phyloP scores from a whole-genome alignment of 2,888 invertebrate species.

The Stegophylla sp. region DNA sequence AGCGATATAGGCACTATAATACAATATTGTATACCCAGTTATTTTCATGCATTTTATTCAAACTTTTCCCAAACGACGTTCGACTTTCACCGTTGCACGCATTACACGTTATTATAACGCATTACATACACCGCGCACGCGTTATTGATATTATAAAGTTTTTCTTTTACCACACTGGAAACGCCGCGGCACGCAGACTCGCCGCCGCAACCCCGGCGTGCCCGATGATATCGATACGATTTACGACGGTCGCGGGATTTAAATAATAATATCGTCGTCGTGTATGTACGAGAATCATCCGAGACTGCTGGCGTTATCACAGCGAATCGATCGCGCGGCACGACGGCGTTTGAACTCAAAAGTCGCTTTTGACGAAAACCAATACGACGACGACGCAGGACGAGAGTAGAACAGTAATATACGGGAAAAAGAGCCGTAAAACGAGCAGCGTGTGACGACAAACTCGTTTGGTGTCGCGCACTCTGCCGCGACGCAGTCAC shows the following conservation, averaged over 20 bases:
- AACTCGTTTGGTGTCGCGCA: not conserved
- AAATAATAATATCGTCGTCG: not conserved
- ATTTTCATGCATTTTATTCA: too few relatives aligned
- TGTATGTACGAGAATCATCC: not conserved
- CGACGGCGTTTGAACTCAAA: not conserved
- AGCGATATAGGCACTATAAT: too few relatives aligned
- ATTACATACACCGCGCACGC: not conserved
- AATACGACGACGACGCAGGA: not conserved
- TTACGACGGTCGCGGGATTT: not conserved
- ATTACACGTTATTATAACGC: too few relatives aligned
- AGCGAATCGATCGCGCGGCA: not conserved
- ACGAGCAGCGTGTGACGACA: slow-evolving; percentile 23
- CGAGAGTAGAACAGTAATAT: not conserved
- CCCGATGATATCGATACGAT: slow-evolving; percentile 8
- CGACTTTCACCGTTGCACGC: too few relatives aligned
- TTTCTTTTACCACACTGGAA: too few relatives aligned
- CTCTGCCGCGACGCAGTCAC: not conserved
- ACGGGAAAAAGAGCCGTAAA: not conserved
- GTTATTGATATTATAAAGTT: too few relatives aligned
- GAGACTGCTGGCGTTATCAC: not conserved
- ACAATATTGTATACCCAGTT: too few relatives aligned
- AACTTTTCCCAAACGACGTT: too few relatives aligned
- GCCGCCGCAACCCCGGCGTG: not conserved
- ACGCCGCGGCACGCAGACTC: not conserved
- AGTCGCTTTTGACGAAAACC: not conserved